phyloP scores from a whole-genome alignment of 2,888 invertebrate genomes.

The Adela reaumurella region DNA sequence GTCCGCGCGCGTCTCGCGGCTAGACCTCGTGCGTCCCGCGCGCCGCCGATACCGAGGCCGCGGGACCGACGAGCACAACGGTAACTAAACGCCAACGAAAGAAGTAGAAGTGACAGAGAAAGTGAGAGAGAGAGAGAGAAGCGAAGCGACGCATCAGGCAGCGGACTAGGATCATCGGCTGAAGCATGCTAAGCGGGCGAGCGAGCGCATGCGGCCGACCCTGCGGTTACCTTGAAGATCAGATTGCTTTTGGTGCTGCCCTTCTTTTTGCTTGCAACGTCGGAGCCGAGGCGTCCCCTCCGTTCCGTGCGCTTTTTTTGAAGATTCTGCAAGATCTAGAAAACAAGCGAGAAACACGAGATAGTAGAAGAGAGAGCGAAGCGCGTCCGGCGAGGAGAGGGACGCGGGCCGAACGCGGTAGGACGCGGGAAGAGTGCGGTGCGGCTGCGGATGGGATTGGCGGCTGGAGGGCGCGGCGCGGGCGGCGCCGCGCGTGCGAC shows the following conservation, averaged over 20 bases:
- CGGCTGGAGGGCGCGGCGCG: slow-evolving; percentile 19
- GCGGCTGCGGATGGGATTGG: slow-evolving; percentile 28
- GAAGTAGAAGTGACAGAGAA: background rate
- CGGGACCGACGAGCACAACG: slow-evolving; percentile 19
- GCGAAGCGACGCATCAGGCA: slow-evolving; percentile 49
- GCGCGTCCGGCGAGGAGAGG: slow-evolving; percentile 47
- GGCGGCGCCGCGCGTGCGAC: slow-evolving; percentile 24
- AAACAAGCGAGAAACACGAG: slow-evolving; percentile 86
- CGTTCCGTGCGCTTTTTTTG: slow-evolving; percentile 98
- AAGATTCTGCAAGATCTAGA: slow-evolving; percentile 98
- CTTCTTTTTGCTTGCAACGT: slow-evolving; percentile 85
- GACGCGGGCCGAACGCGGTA: slow-evolving; percentile 30
- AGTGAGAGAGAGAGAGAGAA: slow-evolving; percentile 36
- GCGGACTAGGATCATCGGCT: slow-evolving; percentile 27
- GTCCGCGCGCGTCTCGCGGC: slow-evolving; percentile 22
- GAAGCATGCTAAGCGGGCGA: slow-evolving; percentile 52
- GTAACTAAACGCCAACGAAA: slow-evolving; percentile 45
- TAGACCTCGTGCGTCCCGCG: slow-evolving; percentile 18
- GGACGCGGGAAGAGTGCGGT: slow-evolving; percentile 32
- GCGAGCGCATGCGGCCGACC: slow-evolving; percentile 58
- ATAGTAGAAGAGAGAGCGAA: slow-evolving; percentile 65
- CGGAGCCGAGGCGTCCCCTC: slow-evolving; percentile 94
- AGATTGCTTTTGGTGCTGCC: slow-evolving; percentile 95
- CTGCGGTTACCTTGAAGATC: slow-evolving; percentile 93
- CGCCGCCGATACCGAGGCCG: slow-evolving; percentile 26